Percentiles rank a stretch among this genome's conserved stretches.
Conservation (phyloP, 2,113 vertebrate genomes). For the Paracanthobrama guichenoti region DNA sequence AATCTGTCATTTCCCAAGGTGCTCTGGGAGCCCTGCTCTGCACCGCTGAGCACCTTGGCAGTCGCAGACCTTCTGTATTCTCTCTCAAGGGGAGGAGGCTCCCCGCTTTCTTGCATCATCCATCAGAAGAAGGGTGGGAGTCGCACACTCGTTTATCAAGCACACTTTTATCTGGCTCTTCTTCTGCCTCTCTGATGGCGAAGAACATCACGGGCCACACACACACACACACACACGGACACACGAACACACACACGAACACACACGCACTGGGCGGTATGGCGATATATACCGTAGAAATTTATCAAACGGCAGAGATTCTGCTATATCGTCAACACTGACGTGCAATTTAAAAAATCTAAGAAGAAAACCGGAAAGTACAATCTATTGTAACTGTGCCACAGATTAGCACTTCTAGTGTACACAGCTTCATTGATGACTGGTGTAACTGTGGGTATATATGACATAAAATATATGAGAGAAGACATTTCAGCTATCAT, state of each 20-base stretch:
- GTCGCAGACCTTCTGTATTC: conserved; percentile 3
- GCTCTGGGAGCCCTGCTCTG: conserved; percentile 43
- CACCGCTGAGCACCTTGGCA: conserved; percentile 37
- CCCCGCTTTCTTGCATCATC: conserved; percentile 44
- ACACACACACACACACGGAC: conserved; percentile 31
- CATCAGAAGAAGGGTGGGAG: conserved; percentile 44
- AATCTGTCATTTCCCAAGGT: conserved; percentile 57
- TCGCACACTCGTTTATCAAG: conserved; percentile 48
- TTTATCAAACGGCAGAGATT: background rate
- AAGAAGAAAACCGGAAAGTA: background rate
- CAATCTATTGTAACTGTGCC: background rate
- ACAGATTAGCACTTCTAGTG: background rate
- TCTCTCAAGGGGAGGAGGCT: conserved; percentile 18
- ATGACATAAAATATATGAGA: background rate
- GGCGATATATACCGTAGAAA: background rate
- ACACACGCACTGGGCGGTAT: background rate
- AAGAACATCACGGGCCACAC: conserved; percentile 37
- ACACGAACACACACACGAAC: conserved; percentile 42
- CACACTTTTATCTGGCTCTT: conserved; percentile 35
- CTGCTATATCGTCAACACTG: background rate
- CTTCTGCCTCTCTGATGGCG: conserved; percentile 5
- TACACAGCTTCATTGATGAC: conserved; percentile 1
- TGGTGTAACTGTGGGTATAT: background rate
- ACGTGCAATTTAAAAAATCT: background rate
- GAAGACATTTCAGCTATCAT: background rate